Percentiles rank a stretch among this genome's conserved stretches.
Conservation (phyloP, 2,888 invertebrate species). For the Drosophila nr. perissopoda region DNA sequence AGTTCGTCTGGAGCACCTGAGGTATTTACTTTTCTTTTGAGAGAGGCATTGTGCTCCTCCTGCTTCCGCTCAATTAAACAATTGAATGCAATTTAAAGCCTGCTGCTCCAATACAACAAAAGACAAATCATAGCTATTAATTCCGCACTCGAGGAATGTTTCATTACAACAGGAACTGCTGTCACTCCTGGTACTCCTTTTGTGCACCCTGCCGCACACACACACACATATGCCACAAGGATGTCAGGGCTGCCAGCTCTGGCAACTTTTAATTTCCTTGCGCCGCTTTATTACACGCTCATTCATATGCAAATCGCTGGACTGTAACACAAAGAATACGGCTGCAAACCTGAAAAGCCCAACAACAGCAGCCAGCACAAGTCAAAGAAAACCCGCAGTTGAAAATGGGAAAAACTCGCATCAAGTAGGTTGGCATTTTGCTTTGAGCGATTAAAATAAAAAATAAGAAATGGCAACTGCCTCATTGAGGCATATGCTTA, state of each 20-base stretch:
- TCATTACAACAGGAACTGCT: conserved; percentile 62
- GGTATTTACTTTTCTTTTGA: conserved; percentile 8
- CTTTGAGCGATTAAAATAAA: conserved; percentile 79
- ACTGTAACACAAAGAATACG: conserved; percentile 64
- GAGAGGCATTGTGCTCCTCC: conserved; percentile 20
- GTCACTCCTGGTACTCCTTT: conserved; percentile 8
- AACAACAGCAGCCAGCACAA: conserved; percentile 19
- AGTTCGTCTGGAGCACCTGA: conserved; percentile 33
- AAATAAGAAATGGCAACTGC: conserved; percentile 41
- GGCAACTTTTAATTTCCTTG: conserved; percentile 75
- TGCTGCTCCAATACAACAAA: conserved; percentile 58
- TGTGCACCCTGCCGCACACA: conserved; percentile 6
- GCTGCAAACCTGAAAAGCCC: conserved; percentile 51
- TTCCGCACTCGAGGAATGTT: conserved; percentile 82
- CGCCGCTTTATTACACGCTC: conserved; percentile 73
- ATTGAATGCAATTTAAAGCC: conserved; percentile 66
- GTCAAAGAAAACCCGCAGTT: conserved; percentile 38
- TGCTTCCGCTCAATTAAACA: conserved; percentile 78
- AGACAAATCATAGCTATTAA: conserved; percentile 81
- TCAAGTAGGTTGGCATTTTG: conserved; percentile 53
- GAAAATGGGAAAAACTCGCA: conserved; percentile 33
- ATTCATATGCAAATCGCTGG: conserved; percentile 80
- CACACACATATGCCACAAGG: conserved; percentile 30
- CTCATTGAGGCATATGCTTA: conserved; percentile 55
- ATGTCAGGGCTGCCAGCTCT: conserved; percentile 19